These are phyloP conservation scores for Columbina picui DNA, from an alignment of 2,113 vertebrate species.

Conservation along the genomic window DNA sequence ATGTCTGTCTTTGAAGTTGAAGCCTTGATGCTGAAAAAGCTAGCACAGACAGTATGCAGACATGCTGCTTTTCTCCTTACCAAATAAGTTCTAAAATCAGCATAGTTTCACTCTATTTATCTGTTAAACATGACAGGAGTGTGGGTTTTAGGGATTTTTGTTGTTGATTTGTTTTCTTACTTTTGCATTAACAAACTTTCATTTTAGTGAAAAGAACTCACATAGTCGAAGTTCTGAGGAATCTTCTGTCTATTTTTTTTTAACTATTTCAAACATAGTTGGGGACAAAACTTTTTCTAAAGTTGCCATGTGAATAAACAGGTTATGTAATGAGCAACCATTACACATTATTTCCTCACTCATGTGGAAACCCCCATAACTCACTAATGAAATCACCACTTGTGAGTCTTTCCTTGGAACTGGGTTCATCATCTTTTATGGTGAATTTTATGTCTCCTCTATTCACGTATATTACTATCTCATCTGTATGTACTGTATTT, in stretches of 20 bases:
- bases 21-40: neutral
- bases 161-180: neutral
- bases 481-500: constrained; percentile 1
- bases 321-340: constrained; percentile 45
- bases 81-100: neutral
- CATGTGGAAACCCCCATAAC: constrained; percentile 35
- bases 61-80: neutral
- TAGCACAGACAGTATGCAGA: neutral
- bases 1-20: neutral
- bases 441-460: constrained; percentile 20
- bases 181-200: neutral
- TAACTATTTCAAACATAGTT: neutral
- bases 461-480: constrained; percentile 25
- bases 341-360: constrained; percentile 49
- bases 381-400: constrained; percentile 46
- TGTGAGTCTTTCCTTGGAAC: constrained; percentile 54
- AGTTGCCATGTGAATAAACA: constrained; percentile 39
- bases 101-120: neutral
- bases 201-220: neutral
- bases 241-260: neutral
- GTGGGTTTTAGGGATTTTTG: neutral
- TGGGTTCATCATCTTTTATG: constrained; percentile 56
- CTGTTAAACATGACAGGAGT: neutral
- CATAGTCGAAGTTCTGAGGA: neutral
- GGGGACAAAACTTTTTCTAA: constrained; percentile 35